Percentiles rank a stretch among this genome's conserved stretches.
Conservation (phyloP, 2,797 vertebrate genomes). For the Nannoperca obscura region DNA sequence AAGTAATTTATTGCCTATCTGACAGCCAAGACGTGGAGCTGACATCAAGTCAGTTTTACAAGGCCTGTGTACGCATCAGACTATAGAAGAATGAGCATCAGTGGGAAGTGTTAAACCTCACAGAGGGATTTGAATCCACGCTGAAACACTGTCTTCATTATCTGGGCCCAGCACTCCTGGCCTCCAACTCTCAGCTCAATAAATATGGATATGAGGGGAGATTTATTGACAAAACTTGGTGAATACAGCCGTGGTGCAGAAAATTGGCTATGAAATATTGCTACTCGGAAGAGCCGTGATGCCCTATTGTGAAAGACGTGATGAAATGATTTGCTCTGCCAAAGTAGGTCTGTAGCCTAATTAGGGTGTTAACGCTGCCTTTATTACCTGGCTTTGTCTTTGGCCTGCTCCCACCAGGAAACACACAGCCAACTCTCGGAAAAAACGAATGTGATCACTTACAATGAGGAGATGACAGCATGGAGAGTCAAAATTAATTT, state of each 20-base stretch:
- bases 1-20: slow-evolving; percentile 59
- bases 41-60: slow-evolving; percentile 72
- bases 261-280: slow-evolving; percentile 83
- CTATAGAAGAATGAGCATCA: slow-evolving; percentile 57
- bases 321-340: slow-evolving; percentile 83
- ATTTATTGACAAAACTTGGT: slow-evolving; percentile 83
- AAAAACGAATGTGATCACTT: slow-evolving; percentile 57
- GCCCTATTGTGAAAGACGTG: slow-evolving; percentile 71
- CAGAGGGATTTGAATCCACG: slow-evolving; percentile 72
- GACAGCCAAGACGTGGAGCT: slow-evolving; percentile 45
- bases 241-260: slow-evolving; percentile 73
- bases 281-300: slow-evolving; percentile 65
- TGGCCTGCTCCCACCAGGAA: slow-evolving; percentile 57
- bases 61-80: slow-evolving; percentile 48
- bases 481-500: slow-evolving; percentile 64
- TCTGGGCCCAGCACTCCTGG: slow-evolving; percentile 62
- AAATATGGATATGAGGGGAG: slow-evolving; percentile 86
- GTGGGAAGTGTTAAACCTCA: slow-evolving; percentile 66
- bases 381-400: slow-evolving; percentile 83
- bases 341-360: slow-evolving; percentile 80
- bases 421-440: slow-evolving; percentile 42
- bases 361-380: slow-evolving; percentile 83
- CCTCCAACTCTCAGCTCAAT: slow-evolving; percentile 80
- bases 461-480: slow-evolving; percentile 46
- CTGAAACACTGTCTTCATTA: slow-evolving; percentile 79